Evolutionary conservation across 2,888 invertebrate genomes (phyloP), one percentile per base, ranked within the genome.

Genomic region (Spodoptera littoralis): DNA sequence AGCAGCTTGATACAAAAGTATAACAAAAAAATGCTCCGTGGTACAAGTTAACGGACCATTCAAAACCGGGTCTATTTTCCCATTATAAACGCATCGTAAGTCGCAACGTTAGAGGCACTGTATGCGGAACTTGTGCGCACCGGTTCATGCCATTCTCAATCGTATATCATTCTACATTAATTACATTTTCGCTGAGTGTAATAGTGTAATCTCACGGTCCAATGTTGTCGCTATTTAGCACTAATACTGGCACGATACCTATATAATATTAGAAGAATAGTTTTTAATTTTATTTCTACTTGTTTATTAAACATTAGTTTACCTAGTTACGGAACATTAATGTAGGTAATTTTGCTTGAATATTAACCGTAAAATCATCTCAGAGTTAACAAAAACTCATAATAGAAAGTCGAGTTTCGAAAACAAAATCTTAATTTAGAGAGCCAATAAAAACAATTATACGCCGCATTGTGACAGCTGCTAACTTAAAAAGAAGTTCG

Each of bases 81-180:
- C 75, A 76, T 73, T 76, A 71, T 53, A 53, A 81, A 80, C 82
- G 80, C 81, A 82, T 78, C 73, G 80, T 77, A 79, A 45, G 61
- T 72, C 79, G 76, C 79, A 80, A 76, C 73, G 68, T 73, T 79
- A 77, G 76, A 78, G 80, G 79, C 82, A 83, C 83, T 86, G 82
- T 79, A 83, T 75, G 83, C 82, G 82, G 85, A 85, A 88, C 85
- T 84, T 76, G 80, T 83, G 84, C 80, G 82, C 81, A 77, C 72
- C 70, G 74, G 77, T 79, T 76, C 74, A 59, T 74, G 70, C 58
- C 48, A 73, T 64, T 67, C 70, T 60, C 62, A 68, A 74, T 76
- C 76, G 68, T 82, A 80, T 78, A 82, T 81, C 79, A 83, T 78
- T 65, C 53, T 56, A 73, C 65, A 75, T 80, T 36, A 79, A 81